These are phyloP conservation scores for Macaria liturata DNA, from an alignment of 2,888 invertebrate genomes.

Conservation along the genomic window DNA sequence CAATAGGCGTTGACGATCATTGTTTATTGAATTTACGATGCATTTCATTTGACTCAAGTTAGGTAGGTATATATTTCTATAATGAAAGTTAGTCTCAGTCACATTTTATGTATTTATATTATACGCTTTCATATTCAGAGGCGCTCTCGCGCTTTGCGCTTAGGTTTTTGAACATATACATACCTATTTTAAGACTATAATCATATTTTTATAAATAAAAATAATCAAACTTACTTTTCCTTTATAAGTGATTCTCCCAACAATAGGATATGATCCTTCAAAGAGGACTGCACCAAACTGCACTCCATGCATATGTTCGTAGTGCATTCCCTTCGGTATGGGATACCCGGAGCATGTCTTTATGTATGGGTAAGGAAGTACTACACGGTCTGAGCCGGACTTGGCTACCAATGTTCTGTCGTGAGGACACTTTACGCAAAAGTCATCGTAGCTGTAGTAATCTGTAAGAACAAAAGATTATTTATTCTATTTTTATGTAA, in stretches of 20 bases:
- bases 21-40: no score
- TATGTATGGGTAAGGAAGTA: slow-evolving; percentile 59
- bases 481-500: no score
- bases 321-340: slow-evolving; percentile 52
- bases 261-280: slow-evolving; percentile 65
- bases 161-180: no score
- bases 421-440: slow-evolving; percentile 70
- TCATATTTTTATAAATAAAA: no score
- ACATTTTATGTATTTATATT: no score
- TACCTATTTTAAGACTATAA: no score
- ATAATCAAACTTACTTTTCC: slow-evolving; percentile 57
- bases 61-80: no score
- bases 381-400: slow-evolving; percentile 58
- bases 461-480: slow-evolving; percentile 22
- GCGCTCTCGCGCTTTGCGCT: no score
- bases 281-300: slow-evolving; percentile 63
- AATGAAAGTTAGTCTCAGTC: no score
- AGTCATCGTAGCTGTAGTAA: slow-evolving; percentile 21
- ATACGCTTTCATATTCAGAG: no score
- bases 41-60: no score
- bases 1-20: not conserved
- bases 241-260: slow-evolving; percentile 60
- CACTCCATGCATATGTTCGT: slow-evolving; percentile 67
- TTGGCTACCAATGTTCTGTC: slow-evolving; percentile 70
- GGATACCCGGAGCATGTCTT: slow-evolving; percentile 57